A percentile compares a stretch with the other conserved stretches of the same genome.
These are phyloP conservation scores for Morbakka virulenta DNA, from an alignment of 30 jellyfish, hydroid and myxozoan genomes.

Conservation along the genomic window DNA sequence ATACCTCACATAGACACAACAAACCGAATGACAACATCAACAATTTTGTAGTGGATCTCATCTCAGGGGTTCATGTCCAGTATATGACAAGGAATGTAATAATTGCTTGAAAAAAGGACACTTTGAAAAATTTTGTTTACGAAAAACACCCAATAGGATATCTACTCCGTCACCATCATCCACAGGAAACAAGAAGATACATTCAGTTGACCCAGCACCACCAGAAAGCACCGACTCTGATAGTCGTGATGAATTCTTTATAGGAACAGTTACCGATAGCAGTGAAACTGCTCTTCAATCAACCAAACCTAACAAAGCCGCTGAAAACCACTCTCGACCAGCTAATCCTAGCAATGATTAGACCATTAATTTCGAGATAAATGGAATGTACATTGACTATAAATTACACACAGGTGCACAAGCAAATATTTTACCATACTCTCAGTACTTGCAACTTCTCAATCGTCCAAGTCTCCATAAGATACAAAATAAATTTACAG, in stretches of 20 bases:
- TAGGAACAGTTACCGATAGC: not conserved
- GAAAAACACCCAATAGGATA: too few species aligned
- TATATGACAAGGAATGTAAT: not conserved
- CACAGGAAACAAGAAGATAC: too few species aligned
- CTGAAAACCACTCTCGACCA: not conserved
- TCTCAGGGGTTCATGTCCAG: conserved; percentile 11
- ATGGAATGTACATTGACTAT: not conserved
- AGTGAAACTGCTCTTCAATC: not conserved
- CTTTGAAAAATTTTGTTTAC: conserved; percentile 2
- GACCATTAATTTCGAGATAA: not conserved
- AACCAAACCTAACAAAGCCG: too few species aligned
- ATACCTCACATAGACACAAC: not conserved
- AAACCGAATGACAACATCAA: too few species aligned
- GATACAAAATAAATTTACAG: not conserved
- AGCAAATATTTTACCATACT: not conserved
- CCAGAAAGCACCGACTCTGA: not conserved
- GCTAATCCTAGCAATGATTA: not conserved
- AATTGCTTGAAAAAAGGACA: not conserved
- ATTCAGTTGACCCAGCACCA: too few species aligned
- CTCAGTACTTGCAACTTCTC: not conserved
- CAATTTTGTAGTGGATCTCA: conserved; percentile 7
- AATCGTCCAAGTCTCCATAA: conserved; percentile 10
- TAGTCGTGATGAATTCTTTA: not conserved
- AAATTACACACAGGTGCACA: conserved; percentile 35
- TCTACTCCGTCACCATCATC: too few species aligned